Conservation (phyloP, 64 coral and sea anemone genomes). For the Exaiptasia diaphana region DNA sequence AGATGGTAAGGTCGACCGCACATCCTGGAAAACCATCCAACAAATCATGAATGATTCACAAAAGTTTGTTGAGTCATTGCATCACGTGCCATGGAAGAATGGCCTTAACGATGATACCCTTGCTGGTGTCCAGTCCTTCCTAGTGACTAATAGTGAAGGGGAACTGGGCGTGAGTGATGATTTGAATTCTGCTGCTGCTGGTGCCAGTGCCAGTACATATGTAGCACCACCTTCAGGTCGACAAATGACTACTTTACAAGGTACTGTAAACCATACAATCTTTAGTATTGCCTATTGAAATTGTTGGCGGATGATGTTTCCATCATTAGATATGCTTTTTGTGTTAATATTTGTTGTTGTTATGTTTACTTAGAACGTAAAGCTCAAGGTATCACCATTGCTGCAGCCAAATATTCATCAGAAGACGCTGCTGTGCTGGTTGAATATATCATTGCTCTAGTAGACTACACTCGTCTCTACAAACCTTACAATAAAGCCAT, state of each 20-base stretch:
- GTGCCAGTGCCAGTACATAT: conserved; percentile 69
- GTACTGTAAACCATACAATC: not conserved
- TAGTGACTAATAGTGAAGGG: conserved; percentile 66
- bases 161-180: conserved; percentile 79
- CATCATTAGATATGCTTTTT: too few relatives aligned
- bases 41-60: conserved; percentile 95
- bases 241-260: not conserved
- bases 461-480: conserved; percentile 76
- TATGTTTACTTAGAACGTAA: conserved; percentile 48
- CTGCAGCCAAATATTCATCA: conserved; percentile 90
- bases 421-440: conserved; percentile 90
- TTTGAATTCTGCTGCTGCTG: conserved; percentile 50
- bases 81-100: conserved; percentile 59
- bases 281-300: too few relatives aligned
- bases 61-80: conserved; percentile 81
- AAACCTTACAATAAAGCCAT: conserved; percentile 78
- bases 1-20: conserved; percentile 81
- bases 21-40: conserved; percentile 93
- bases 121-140: conserved; percentile 83
- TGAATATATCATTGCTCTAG: conserved; percentile 71
- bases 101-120: conserved; percentile 73
- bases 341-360: too few relatives aligned
- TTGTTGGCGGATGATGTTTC: not conserved
- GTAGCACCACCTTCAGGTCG: conserved; percentile 19
- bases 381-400: conserved; percentile 72